Evolutionary conservation across 1,140 invertebrate genomes (phyloP).

Genomic region (Drosophila kurseongensis): DNA sequence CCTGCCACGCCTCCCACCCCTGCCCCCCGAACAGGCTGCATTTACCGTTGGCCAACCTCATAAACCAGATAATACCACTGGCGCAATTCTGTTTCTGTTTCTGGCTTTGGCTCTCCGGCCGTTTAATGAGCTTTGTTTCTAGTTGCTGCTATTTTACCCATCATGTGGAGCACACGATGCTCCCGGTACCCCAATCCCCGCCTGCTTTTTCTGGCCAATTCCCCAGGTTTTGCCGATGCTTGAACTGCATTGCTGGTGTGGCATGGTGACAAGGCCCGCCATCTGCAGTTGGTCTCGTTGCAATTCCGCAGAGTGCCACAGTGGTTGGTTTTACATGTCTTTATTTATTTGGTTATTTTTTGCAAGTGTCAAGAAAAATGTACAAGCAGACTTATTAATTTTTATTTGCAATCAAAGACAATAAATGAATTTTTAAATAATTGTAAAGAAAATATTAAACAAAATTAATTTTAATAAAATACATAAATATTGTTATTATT

Average conservation of each 20-base stretch:
- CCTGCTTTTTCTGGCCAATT: slow-evolving; percentile 1
- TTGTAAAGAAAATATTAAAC: too few relatives aligned
- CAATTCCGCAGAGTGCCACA: slow-evolving; percentile 12
- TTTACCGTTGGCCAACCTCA: slow-evolving; percentile 75
- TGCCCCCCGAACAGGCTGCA: background rate
- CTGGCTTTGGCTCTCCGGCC: slow-evolving; percentile 35
- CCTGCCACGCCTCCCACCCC: slow-evolving; percentile 4
- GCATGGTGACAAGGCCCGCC: slow-evolving; percentile 30
- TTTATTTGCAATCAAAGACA: too few relatives aligned
- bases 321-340: slow-evolving; percentile 20
- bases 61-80: slow-evolving; percentile 66
- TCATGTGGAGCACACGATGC: slow-evolving; percentile 37
- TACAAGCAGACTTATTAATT: too few relatives aligned
- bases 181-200: background rate
- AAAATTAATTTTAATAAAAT: too few relatives aligned
- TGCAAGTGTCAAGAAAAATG: too few relatives aligned
- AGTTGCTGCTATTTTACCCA: slow-evolving; percentile 32
- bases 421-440: too few relatives aligned
- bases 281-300: slow-evolving; percentile 31
- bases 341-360: too few relatives aligned
- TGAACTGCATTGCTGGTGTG: slow-evolving; percentile 22
- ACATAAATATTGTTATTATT: too few relatives aligned
- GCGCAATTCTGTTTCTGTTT: slow-evolving; percentile 48
- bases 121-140: slow-evolving; percentile 71
- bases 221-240: slow-evolving; percentile 15